Percentiles rank a stretch among this genome's conserved stretches.
Conservation (phyloP, 2,888 invertebrate genomes). For the Conops quadrifasciatus region DNA sequence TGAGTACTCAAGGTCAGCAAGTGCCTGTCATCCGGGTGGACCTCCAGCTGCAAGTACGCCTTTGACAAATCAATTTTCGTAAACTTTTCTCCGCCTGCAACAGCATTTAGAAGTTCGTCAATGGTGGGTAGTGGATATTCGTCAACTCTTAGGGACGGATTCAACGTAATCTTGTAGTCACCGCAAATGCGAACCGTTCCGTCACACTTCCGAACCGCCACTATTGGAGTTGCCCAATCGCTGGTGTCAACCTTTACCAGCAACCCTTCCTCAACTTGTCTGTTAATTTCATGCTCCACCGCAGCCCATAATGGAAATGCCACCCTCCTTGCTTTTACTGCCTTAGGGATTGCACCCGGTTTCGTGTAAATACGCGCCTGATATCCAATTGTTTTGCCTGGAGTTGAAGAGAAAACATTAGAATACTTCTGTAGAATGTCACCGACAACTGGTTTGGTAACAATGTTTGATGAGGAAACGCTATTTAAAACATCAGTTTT, state of each 20-base stretch:
- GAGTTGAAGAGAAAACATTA: constrained; percentile 36
- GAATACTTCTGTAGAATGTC: constrained; percentile 27
- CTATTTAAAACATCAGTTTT: not conserved
- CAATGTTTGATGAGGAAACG: not conserved
- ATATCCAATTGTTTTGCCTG: constrained; percentile 31
- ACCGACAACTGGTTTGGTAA: not conserved
- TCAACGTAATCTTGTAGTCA: constrained; percentile 49
- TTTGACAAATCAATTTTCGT: constrained; percentile 52
- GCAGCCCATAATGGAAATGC: constrained; percentile 44
- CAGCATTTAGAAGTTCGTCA: constrained; percentile 46
- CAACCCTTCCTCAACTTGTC: constrained; percentile 38
- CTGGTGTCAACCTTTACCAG: constrained; percentile 45
- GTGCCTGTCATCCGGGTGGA: constrained; percentile 51
- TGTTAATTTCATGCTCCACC: constrained; percentile 43
- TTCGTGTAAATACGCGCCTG: constrained; percentile 41
- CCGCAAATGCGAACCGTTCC: constrained; percentile 47
- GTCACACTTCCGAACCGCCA: constrained; percentile 50
- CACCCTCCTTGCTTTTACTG: constrained; percentile 44
- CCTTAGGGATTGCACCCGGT: constrained; percentile 41
- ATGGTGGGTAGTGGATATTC: constrained; percentile 49
- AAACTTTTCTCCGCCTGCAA: constrained; percentile 47
- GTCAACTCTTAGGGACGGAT: constrained; percentile 46
- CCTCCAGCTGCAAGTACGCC: constrained; percentile 58
- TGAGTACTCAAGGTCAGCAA: constrained; percentile 56
- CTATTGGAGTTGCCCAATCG: constrained; percentile 55